A percentile compares a stretch with the other conserved stretches of the same genome.
phyloP scores from a whole-genome alignment of 1,140 invertebrate genomes.

The Monochamus saltuarius region DNA sequence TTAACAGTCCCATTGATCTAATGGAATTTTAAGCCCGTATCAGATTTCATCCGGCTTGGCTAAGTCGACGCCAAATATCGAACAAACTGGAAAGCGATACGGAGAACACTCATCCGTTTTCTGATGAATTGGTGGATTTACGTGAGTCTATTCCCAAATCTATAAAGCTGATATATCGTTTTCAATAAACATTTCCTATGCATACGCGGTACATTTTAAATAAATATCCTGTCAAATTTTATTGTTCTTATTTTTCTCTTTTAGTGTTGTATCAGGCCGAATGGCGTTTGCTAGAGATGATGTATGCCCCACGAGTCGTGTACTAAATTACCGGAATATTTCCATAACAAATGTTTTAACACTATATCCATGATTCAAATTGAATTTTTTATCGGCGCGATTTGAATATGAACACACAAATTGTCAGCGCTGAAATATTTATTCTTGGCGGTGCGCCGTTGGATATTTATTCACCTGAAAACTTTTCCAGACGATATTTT shows the following conservation, averaged over 20 bases:
- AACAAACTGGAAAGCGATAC: too few relatives aligned
- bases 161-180: constrained; percentile 38
- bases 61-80: too few relatives aligned
- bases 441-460: too few relatives aligned
- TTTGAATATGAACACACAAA: too few relatives aligned
- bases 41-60: too few relatives aligned
- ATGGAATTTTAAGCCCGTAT: too few relatives aligned
- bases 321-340: constrained; percentile 22
- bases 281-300: constrained; percentile 12
- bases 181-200: constrained; percentile 41
- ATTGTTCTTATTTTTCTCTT: constrained; percentile 40
- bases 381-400: constrained; percentile 12
- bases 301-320: constrained; percentile 26
- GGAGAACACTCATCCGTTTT: neutral
- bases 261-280: constrained; percentile 30
- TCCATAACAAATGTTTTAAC: constrained; percentile 22
- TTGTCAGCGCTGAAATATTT: too few relatives aligned
- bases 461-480: too few relatives aligned
- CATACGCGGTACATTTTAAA: constrained; percentile 31
- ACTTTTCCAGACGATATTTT: too few relatives aligned
- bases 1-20: too few relatives aligned
- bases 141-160: constrained; percentile 10
- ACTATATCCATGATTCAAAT: constrained; percentile 12
- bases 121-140: constrained; percentile 12
- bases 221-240: constrained; percentile 42